phyloP scores from a whole-genome alignment of 2,113 vertebrate genomes.

The Tringa solitaria region DNA sequence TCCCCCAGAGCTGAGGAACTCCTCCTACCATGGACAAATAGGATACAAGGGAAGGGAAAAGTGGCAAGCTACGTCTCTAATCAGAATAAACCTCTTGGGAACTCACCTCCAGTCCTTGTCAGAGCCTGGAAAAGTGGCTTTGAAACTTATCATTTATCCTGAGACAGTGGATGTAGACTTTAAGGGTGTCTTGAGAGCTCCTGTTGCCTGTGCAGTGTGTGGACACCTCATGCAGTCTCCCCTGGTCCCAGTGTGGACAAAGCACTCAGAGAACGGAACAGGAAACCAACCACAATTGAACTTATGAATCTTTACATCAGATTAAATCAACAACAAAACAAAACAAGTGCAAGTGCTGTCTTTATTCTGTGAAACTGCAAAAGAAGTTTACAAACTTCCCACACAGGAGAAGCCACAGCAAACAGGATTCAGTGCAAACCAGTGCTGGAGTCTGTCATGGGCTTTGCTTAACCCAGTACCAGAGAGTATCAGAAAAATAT shows the following conservation, averaged over 20 bases:
- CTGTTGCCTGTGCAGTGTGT: neutral
- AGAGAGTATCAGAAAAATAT: neutral
- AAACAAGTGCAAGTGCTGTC: neutral
- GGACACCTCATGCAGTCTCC: neutral
- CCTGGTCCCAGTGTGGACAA: neutral
- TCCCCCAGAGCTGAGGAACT: neutral
- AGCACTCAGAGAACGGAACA: neutral
- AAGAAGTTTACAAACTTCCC: neutral
- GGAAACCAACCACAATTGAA: neutral
- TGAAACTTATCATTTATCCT: neutral
- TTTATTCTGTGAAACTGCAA: slow-evolving; percentile 29
- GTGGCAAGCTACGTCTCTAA: neutral
- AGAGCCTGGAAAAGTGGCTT: neutral
- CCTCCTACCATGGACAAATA: neutral
- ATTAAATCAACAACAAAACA: neutral
- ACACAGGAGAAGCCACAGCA: neutral
- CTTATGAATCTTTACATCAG: neutral
- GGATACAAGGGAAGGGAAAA: neutral
- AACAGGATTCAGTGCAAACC: neutral
- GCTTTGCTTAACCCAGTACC: neutral
- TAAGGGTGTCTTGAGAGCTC: neutral
- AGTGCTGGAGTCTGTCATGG: neutral
- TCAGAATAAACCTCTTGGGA: neutral
- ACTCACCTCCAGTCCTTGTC: neutral
- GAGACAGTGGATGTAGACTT: neutral